Evolutionary conservation across 2,797 vertebrate genomes (phyloP).

Genomic region (Loris lydekkerianus): DNA sequence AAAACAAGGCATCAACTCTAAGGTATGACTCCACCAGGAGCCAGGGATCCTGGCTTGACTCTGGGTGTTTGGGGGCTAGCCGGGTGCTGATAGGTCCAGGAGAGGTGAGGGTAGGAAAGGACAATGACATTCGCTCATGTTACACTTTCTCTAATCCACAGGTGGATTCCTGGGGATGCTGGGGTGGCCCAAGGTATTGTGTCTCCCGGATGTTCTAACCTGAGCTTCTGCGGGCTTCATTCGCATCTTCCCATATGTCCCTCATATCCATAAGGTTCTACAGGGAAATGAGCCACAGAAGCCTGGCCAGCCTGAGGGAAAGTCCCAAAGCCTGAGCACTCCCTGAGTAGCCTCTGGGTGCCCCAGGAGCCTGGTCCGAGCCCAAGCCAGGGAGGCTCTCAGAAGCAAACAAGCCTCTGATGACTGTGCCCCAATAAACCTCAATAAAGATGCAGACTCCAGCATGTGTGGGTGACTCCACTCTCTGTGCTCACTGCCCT

Average conservation of each 20-base stretch:
- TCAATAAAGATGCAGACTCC: slow-evolving; percentile 39
- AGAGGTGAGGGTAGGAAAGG: background rate
- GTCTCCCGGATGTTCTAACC: accelerated
- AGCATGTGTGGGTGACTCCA: background rate
- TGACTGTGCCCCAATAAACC: background rate
- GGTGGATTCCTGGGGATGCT: slow-evolving; percentile 65
- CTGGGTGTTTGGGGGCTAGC: background rate
- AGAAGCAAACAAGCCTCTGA: background rate
- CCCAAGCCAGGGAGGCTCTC: background rate
- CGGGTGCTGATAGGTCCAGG: background rate
- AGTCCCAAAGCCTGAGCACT: background rate
- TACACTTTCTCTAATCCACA: slow-evolving; percentile 37
- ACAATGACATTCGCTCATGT: background rate
- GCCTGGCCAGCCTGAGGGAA: background rate
- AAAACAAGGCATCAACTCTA: background rate
- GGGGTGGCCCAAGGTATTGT: slow-evolving; percentile 61
- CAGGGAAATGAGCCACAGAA: background rate
- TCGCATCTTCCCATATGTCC: slow-evolving; percentile 13
- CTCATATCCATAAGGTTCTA: slow-evolving; percentile 62
- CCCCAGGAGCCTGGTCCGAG: background rate
- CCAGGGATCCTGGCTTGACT: background rate
- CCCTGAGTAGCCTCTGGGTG: background rate
- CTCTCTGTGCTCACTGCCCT: background rate
- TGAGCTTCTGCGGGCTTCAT: slow-evolving; percentile 41
- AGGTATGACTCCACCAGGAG: background rate